Conservation (phyloP, 1,140 invertebrate genomes). For the Heliconius eleuchia region DNA sequence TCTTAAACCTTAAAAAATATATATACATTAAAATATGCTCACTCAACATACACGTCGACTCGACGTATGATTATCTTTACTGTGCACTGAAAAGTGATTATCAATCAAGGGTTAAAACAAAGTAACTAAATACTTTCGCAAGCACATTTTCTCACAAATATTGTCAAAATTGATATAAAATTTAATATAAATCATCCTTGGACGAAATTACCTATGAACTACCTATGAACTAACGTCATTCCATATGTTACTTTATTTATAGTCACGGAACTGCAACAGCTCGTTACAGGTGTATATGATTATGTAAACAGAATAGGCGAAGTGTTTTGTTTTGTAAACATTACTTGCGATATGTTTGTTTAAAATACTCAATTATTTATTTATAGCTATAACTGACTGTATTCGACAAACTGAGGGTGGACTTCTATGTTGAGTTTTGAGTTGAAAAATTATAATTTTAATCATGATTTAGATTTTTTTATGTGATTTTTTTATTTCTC, state of each 20-base stretch:
- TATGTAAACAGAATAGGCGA: constrained; percentile 27
- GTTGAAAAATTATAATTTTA: neutral
- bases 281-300: constrained; percentile 34
- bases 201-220: neutral
- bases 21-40: too few relatives aligned
- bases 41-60: too few relatives aligned
- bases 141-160: too few relatives aligned
- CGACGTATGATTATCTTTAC: too few relatives aligned
- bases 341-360: constrained; percentile 23
- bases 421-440: neutral
- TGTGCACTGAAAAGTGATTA: too few relatives aligned
- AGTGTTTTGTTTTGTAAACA: constrained; percentile 34
- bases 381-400: neutral
- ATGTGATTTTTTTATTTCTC: neutral
- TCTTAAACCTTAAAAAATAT: too few relatives aligned
- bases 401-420: neutral
- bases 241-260: constrained; percentile 29
- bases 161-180: too few relatives aligned
- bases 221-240: neutral
- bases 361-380: constrained; percentile 11
- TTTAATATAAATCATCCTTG: neutral
- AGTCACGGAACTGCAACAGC: constrained; percentile 32
- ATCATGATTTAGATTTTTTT: neutral
- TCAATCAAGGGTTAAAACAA: too few relatives aligned
- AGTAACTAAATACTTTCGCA: too few relatives aligned